phyloP scores from a whole-genome alignment of 2,113 vertebrate species.

The Phocoena phocoena region DNA sequence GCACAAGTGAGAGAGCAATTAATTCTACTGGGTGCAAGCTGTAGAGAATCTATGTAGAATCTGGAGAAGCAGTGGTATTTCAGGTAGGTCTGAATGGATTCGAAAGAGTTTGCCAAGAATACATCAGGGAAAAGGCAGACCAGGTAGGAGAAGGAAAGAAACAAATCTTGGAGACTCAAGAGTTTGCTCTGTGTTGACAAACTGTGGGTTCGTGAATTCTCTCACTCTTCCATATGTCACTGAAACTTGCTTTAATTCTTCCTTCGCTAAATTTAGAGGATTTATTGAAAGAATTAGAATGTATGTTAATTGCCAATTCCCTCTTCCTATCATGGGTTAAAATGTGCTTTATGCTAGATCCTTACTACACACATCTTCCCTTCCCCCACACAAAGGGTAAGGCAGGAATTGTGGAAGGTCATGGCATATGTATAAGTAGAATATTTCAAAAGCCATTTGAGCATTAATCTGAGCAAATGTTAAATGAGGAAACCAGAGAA shows the following conservation, averaged over 20 bases:
- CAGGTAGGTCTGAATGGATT: background rate
- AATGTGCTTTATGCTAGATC: fast-evolving
- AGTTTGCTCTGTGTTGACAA: background rate
- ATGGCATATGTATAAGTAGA: background rate
- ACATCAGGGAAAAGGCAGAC: too few relatives aligned
- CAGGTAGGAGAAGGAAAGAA: too few relatives aligned
- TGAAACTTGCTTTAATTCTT: background rate
- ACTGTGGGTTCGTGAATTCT: background rate
- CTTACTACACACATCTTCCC: too few relatives aligned
- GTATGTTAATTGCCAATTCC: background rate
- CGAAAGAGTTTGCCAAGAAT: background rate
- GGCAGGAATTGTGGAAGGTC: background rate
- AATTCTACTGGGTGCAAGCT: too few relatives aligned
- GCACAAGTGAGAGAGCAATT: background rate
- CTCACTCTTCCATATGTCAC: too few relatives aligned
- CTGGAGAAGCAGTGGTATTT: background rate
- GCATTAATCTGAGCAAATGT: background rate
- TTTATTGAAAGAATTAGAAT: fast-evolving
- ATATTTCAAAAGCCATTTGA: background rate
- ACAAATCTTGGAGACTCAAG: too few relatives aligned
- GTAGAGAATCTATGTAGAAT: too few relatives aligned
- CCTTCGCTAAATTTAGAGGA: background rate
- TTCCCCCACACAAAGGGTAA: fast-evolving
- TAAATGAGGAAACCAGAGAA: background rate
- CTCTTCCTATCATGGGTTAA: background rate